Conservation (phyloP, 2,888 invertebrate genomes). For the Limenitis camilla region DNA sequence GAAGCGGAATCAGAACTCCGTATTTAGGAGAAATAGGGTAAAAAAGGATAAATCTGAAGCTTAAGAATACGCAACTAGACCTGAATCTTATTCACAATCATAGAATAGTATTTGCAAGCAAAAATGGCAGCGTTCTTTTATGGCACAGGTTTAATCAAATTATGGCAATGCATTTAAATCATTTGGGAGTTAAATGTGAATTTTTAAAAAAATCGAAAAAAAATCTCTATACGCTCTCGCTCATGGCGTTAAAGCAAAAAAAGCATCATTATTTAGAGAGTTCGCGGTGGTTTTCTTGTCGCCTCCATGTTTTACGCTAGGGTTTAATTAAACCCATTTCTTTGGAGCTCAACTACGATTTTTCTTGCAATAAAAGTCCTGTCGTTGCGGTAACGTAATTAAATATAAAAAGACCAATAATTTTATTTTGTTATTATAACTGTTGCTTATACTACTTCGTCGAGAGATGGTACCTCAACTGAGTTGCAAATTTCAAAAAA, state of each 20-base stretch:
- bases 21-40: no score
- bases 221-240: constrained; percentile 19
- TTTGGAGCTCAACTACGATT: constrained; percentile 38
- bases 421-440: background rate
- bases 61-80: no score
- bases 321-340: constrained; percentile 63
- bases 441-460: no score
- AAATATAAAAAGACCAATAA: background rate
- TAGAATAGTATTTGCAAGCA: no score
- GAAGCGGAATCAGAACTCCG: constrained; percentile 3
- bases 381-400: constrained; percentile 6
- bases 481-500: no score
- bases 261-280: constrained; percentile 34
- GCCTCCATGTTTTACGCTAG: constrained; percentile 34
- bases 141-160: no score
- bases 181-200: no score
- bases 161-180: no score
- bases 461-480: no score
- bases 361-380: constrained; percentile 34
- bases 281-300: constrained; percentile 40
- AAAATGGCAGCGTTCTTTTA: no score
- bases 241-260: constrained; percentile 8
- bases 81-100: no score
- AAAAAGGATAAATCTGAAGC: no score
- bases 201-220: background rate